These are phyloP conservation scores for Graptemys geographica DNA, from an alignment of 2,797 vertebrate species.

Conservation along the genomic window DNA sequence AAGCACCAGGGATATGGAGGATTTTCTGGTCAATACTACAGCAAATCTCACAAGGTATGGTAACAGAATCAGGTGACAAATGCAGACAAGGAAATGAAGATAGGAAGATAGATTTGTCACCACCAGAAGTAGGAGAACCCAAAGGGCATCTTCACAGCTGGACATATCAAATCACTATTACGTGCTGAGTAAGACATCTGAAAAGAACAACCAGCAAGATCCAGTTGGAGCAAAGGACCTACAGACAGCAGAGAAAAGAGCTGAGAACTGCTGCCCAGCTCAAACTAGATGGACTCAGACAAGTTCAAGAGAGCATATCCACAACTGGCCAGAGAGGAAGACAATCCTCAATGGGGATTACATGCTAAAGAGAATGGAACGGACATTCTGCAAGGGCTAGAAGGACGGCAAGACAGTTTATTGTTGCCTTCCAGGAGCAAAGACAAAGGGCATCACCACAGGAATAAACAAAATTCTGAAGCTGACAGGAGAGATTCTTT, in stretches of 20 bases:
- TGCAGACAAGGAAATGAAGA: not conserved
- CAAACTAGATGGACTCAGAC: not conserved
- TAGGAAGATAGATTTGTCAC: not conserved
- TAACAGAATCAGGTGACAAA: constrained; percentile 10
- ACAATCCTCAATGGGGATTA: not conserved
- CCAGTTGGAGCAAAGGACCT: not conserved
- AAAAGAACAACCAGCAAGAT: not conserved
- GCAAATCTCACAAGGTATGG: not conserved
- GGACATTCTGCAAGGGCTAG: not conserved
- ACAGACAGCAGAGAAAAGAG: not conserved
- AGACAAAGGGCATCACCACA: no score
- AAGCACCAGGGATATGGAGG: fast-evolving
- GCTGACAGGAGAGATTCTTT: no score
- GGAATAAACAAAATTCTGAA: no score
- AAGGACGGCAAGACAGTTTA: not conserved
- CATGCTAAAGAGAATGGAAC: not conserved
- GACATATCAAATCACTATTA: constrained; percentile 10
- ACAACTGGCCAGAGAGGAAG: not conserved
- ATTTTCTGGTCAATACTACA: not conserved
- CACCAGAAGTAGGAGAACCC: not conserved
- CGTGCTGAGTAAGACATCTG: not conserved
- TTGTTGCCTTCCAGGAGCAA: no score
- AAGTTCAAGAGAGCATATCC: not conserved
- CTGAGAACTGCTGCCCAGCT: not conserved
- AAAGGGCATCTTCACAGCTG: not conserved